Conservation (phyloP, 2,888 invertebrate genomes). For the Herminia tarsipennalis region DNA sequence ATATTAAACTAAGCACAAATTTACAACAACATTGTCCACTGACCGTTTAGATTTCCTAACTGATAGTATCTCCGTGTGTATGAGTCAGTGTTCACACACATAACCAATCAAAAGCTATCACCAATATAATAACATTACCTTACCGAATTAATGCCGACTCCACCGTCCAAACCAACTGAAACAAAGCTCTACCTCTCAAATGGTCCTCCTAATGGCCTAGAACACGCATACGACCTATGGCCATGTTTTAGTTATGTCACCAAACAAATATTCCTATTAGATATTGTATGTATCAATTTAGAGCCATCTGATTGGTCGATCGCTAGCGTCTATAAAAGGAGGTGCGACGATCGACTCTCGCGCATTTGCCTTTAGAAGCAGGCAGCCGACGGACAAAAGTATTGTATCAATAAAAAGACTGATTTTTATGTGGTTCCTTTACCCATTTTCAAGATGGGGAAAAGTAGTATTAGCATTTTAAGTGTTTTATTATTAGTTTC, state of each 20-base stretch:
- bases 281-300: slow-evolving; percentile 32
- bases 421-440: slow-evolving; percentile 64
- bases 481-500: slow-evolving; percentile 74
- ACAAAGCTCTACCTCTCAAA: no score
- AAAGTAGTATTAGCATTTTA: slow-evolving; percentile 69
- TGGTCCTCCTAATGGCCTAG: slow-evolving; percentile 1
- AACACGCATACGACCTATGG: slow-evolving; percentile 27
- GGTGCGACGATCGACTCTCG: slow-evolving; percentile 18
- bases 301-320: slow-evolving; percentile 32
- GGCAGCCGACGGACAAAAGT: slow-evolving; percentile 65
- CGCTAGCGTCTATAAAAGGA: slow-evolving; percentile 66
- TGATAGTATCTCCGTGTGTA: no score
- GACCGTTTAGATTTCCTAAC: no score
- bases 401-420: slow-evolving; percentile 74
- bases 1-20: no score
- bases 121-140: no score
- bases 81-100: no score
- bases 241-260: slow-evolving; percentile 24
- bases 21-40: no score
- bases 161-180: no score
- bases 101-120: no score
- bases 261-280: slow-evolving; percentile 41
- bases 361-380: slow-evolving; percentile 72
- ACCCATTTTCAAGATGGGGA: slow-evolving; percentile 76
- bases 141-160: no score